A percentile compares a stretch with the other conserved stretches of the same genome.
phyloP scores from a whole-genome alignment of 2,113 vertebrate genomes.

The Tinamus guttatus region DNA sequence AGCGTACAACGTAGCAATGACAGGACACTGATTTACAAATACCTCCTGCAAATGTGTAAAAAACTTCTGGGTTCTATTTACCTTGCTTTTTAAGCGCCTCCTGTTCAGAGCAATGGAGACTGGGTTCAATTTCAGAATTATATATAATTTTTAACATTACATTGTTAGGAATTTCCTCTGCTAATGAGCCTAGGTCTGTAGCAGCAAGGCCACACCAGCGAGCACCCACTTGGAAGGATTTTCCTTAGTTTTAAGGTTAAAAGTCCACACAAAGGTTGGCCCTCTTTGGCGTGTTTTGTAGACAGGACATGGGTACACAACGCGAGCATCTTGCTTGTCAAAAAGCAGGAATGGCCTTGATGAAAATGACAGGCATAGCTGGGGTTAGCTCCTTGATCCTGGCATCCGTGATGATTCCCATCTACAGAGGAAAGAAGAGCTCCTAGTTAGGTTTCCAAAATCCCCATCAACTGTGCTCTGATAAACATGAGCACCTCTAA shows the following conservation, averaged over 20 bases:
- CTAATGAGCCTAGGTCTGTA: conserved; percentile 81
- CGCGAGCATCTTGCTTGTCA: conserved; percentile 86
- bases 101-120: not conserved
- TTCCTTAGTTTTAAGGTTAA: conserved; percentile 93
- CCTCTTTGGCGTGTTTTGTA: conserved; percentile 93
- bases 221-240: conserved; percentile 92
- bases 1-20: not conserved
- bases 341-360: conserved; percentile 87
- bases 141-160: not conserved
- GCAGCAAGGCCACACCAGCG: conserved; percentile 90
- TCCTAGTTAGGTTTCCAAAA: not conserved
- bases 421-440: conserved; percentile 68
- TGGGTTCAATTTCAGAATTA: not conserved
- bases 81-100: not conserved
- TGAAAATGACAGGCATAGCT: conserved; percentile 88
- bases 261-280: conserved; percentile 93
- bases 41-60: not conserved
- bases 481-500: rapidly evolving
- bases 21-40: not conserved
- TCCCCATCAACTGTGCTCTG: not conserved
- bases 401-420: conserved; percentile 85
- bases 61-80: not conserved
- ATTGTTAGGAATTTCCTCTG: not conserved
- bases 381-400: conserved; percentile 92
- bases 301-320: conserved; percentile 88